A percentile compares a stretch with the other conserved stretches of the same genome.
These are phyloP conservation scores for Macrophya alboannulata DNA, from an alignment of 2,888 invertebrate genomes.

Conservation along the genomic window DNA sequence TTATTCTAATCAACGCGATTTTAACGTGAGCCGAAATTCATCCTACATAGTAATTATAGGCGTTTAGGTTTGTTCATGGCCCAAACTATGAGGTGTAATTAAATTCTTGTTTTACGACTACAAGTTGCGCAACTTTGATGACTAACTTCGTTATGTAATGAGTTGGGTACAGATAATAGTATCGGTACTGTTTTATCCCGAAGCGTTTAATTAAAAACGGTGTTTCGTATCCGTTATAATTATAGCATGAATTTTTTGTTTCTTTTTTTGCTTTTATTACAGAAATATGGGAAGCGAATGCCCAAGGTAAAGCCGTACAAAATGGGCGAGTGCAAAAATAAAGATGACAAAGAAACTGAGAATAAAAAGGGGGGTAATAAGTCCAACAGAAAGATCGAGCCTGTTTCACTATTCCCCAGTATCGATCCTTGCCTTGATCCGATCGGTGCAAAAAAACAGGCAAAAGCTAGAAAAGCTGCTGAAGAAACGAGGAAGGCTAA, in stretches of 20 bases:
- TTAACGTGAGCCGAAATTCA: background rate
- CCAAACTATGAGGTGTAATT: background rate
- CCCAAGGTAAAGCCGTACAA: slow-evolving; percentile 65
- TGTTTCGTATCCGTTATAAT: background rate
- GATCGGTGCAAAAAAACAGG: slow-evolving; percentile 65
- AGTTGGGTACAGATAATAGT: background rate
- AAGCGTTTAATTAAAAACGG: background rate
- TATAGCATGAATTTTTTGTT: background rate
- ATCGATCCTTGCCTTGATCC: slow-evolving; percentile 71
- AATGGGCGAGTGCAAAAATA: slow-evolving; percentile 63
- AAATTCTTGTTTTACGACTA: background rate
- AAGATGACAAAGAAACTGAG: slow-evolving; percentile 23
- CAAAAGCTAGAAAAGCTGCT: slow-evolving; percentile 65
- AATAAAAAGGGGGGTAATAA: slow-evolving; percentile 39
- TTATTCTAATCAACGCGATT: background rate
- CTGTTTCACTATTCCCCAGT: slow-evolving; percentile 66
- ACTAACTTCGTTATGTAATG: background rate
- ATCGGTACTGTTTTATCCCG: background rate
- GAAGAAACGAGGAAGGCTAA: slow-evolving; percentile 12
- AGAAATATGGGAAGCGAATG: slow-evolving; percentile 67
- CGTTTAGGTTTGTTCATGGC: background rate
- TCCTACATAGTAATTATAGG: background rate
- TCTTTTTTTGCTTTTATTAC: too few species aligned
- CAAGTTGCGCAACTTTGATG: background rate
- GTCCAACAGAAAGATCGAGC: slow-evolving; percentile 53